A percentile compares a stretch with the other conserved stretches of the same genome.
phyloP scores from a whole-genome alignment of 2,888 invertebrate species.

The Machimus rusticus region DNA sequence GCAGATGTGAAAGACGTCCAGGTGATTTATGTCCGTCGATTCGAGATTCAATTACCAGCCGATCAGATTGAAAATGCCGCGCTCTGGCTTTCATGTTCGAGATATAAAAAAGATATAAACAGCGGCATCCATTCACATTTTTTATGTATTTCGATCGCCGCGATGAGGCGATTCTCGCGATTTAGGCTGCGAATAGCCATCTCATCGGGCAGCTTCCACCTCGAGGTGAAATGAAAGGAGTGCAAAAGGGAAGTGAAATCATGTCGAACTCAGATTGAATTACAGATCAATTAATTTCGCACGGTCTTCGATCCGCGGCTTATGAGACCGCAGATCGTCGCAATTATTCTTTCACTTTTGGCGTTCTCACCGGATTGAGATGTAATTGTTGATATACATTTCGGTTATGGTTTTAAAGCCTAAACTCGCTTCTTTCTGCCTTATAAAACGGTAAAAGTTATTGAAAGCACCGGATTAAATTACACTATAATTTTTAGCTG shows the following conservation, averaged over 20 bases:
- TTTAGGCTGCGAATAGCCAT: neutral
- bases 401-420: neutral
- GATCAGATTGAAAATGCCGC: neutral
- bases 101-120: slow-evolving; percentile 1
- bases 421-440: neutral
- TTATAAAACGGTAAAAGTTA: neutral
- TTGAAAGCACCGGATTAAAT: neutral
- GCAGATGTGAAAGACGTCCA: slow-evolving; percentile 25
- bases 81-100: neutral
- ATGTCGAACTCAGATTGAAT: slow-evolving; percentile 40
- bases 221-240: neutral
- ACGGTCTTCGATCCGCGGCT: neutral
- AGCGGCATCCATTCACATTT: neutral
- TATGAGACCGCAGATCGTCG: neutral
- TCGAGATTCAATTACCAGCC: slow-evolving; percentile 39
- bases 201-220: neutral
- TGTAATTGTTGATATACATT: neutral
- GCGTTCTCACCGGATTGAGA: neutral
- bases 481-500: neutral
- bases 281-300: slow-evolving; percentile 43
- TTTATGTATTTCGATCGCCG: neutral
- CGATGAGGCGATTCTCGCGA: neutral
- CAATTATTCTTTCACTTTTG: neutral
- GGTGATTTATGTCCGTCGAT: slow-evolving; percentile 43
- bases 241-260: neutral